phyloP scores from a whole-genome alignment of 1,140 invertebrate genomes.

The Riptortus pedestris region DNA sequence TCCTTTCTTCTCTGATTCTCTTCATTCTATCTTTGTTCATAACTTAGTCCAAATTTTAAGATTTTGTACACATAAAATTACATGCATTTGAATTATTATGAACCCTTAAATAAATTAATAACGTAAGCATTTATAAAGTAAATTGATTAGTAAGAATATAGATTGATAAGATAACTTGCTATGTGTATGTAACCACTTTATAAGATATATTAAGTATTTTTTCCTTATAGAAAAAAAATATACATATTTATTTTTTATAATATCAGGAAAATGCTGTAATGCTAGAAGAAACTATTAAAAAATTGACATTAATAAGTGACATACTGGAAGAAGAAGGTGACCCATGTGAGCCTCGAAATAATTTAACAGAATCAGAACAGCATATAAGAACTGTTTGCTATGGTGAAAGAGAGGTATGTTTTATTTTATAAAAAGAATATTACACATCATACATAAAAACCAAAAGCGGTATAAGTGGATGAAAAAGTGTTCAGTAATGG shows the following conservation, averaged over 20 bases:
- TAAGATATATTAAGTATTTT: too few species aligned
- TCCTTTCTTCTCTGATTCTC: background rate
- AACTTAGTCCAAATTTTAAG: too few species aligned
- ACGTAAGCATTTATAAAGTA: background rate
- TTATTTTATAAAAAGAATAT: too few species aligned
- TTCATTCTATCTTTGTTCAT: too few species aligned
- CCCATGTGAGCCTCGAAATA: background rate
- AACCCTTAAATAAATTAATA: too few species aligned
- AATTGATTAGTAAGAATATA: background rate
- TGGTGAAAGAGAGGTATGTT: background rate
- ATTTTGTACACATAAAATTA: too few species aligned
- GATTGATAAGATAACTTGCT: background rate
- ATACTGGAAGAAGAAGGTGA: background rate
- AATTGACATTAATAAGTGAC: background rate
- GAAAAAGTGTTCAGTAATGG: background rate
- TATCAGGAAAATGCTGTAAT: constrained; percentile 1
- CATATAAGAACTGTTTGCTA: background rate
- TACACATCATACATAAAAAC: background rate
- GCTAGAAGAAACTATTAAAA: background rate
- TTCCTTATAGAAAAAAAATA: too few species aligned
- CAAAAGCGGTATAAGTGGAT: background rate
- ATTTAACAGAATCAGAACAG: background rate
- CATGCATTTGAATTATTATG: too few species aligned
- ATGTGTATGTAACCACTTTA: too few species aligned
- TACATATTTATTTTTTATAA: too few species aligned